Conservation (phyloP, 2,888 invertebrate genomes). For the Bibio marci region DNA sequence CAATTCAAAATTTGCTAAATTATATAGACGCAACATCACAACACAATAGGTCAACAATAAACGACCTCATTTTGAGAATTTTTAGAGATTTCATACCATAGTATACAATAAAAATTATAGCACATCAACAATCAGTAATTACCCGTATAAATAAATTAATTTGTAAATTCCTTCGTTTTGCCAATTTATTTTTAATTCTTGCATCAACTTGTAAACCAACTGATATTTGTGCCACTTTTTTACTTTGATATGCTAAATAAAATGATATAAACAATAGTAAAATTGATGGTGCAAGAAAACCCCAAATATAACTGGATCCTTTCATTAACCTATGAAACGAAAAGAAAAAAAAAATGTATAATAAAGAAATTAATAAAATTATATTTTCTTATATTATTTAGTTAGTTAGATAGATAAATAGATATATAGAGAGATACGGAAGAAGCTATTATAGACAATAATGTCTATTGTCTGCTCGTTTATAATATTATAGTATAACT, state of each 20-base stretch:
- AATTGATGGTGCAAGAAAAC: slow-evolving; percentile 28
- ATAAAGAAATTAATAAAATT: neutral
- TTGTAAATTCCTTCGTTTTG: slow-evolving; percentile 37
- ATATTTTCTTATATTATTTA: neutral
- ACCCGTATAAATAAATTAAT: slow-evolving; percentile 41
- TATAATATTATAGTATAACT: too few relatives aligned
- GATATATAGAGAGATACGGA: neutral
- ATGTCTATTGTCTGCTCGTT: too few relatives aligned
- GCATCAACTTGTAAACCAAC: slow-evolving; percentile 40
- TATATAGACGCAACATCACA: too few relatives aligned
- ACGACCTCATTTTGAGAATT: too few relatives aligned
- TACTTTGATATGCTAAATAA: slow-evolving; percentile 31
- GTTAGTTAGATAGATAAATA: neutral
- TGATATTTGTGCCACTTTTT: slow-evolving; percentile 38
- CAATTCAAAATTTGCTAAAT: too few relatives aligned
- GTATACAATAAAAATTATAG: too few relatives aligned
- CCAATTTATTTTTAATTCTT: slow-evolving; percentile 40
- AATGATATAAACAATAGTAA: slow-evolving; percentile 30
- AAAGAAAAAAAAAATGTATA: neutral
- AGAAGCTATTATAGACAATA: too few relatives aligned
- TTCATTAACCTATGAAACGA: slow-evolving; percentile 13
- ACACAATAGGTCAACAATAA: too few relatives aligned
- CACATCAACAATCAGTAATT: too few relatives aligned
- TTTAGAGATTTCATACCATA: too few relatives aligned
- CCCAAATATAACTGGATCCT: slow-evolving; percentile 16